Percentiles rank a stretch among this genome's conserved stretches.
phyloP scores from a whole-genome alignment of 1,140 invertebrate genomes.

The Halictus rubicundus region DNA sequence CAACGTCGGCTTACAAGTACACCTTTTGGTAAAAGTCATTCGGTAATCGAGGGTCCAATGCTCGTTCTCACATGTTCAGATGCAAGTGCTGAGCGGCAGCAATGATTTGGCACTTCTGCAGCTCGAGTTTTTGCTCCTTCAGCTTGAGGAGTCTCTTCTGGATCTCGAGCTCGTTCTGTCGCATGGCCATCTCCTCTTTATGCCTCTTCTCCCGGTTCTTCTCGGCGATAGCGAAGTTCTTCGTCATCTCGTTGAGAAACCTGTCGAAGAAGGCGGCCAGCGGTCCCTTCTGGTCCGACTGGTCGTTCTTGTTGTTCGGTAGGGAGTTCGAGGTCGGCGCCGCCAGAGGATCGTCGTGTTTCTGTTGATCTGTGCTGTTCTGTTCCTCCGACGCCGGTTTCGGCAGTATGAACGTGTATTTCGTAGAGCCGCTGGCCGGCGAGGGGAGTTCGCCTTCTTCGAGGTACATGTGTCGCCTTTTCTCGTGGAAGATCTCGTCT shows the following conservation, averaged over 20 bases:
- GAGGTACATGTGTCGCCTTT: slow-evolving; percentile 62
- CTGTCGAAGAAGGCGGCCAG: slow-evolving; percentile 51
- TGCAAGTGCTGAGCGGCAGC: slow-evolving; percentile 64
- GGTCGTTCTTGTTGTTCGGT: slow-evolving; percentile 21
- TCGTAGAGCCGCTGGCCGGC: slow-evolving; percentile 37
- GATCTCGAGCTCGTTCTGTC: slow-evolving; percentile 64
- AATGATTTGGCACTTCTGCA: slow-evolving; percentile 62
- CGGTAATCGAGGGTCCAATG: background rate
- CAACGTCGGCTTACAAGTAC: background rate
- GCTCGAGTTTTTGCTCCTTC: slow-evolving; percentile 69
- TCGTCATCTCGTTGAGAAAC: slow-evolving; percentile 57
- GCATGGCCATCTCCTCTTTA: slow-evolving; percentile 68
- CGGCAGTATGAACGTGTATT: slow-evolving; percentile 53
- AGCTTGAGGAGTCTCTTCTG: slow-evolving; percentile 66
- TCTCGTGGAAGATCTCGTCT: slow-evolving; percentile 72
- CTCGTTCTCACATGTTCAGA: slow-evolving; percentile 45
- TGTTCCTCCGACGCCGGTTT: slow-evolving; percentile 28
- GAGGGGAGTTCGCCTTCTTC: slow-evolving; percentile 60
- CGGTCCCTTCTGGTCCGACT: slow-evolving; percentile 18
- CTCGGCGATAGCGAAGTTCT: slow-evolving; percentile 58
- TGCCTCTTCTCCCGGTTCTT: slow-evolving; percentile 71
- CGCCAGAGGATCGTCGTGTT: slow-evolving; percentile 34
- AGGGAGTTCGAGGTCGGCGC: background rate
- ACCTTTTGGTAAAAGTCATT: no score
- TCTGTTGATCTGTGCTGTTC: background rate